Evolutionary conservation across 2,113 vertebrate genomes (phyloP), one percentile per base, ranked within the genome.

Genomic region (Podarcis cretensis): DNA sequence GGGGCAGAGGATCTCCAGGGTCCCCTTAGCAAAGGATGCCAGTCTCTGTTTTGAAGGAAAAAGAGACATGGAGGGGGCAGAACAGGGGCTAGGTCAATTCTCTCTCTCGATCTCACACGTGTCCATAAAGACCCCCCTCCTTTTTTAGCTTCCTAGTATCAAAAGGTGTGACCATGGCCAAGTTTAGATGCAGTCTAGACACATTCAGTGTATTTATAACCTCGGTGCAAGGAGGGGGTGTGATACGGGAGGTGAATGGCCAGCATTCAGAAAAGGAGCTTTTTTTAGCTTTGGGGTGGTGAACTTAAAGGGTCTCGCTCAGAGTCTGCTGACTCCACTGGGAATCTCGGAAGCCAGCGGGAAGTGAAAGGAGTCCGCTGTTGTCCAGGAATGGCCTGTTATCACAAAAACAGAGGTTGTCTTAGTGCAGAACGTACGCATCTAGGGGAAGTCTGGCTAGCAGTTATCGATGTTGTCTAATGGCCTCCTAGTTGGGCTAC

Each of bases 121-220:
- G 66, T 0, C 6, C 76, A 84, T 77, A 81, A 88, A 84, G 69
- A 79, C 6, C 43, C 66, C 3, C 87, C 59, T 14, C 48, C n/a
- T 92, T 54, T 48, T 90, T 86, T 89, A 90, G 87, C 91, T 90
- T 83, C 21, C 90, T 91, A 32, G 81, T 68, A 59, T n/a, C 73
- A 63, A 84, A 65, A 57, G 84, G 89, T 87, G 87, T 73, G 18
- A 66, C 92, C 86, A 90, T 74, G 7, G 91, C 92, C 92, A 94
- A 92, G 92, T 94, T 94, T 89, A 91, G 94, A 88, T 25, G 7
- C 89, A 90, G 95, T 95, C 95, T 96, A 96, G 95, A 96, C 94
- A 0, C 91, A 83, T 87, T 32, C 18, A 57, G 95, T 35, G 0
- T 95, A 96, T 95, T 96, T 95, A 95, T 95, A 96, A 85, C 89